Evolutionary conservation across 2,797 vertebrate species (phyloP).

Genomic region (Sebastes taczanowskii): DNA sequence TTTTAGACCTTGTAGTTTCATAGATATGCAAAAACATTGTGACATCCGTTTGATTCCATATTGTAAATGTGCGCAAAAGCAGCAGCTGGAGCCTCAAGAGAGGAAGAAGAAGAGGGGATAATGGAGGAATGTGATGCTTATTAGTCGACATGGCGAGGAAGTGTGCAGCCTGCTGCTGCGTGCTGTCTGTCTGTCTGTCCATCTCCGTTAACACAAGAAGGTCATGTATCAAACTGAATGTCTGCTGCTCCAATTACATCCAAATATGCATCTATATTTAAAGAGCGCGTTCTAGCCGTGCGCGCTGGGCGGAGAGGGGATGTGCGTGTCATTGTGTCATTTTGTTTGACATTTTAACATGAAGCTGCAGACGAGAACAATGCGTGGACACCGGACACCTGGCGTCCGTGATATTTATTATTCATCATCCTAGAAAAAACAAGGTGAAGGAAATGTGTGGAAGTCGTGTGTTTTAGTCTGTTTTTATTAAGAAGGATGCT

Average conservation of each 20-base stretch:
- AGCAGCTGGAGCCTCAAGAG: neutral
- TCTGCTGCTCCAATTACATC: constrained; percentile 14
- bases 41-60: neutral
- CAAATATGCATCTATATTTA: constrained; percentile 43
- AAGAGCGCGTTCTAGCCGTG: neutral
- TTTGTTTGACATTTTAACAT: constrained; percentile 52
- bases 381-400: constrained; percentile 68
- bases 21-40: neutral
- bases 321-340: constrained; percentile 1
- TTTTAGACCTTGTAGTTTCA: neutral
- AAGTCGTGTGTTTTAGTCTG: neutral
- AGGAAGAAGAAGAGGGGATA: neutral
- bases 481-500: too few species aligned
- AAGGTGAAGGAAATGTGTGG: neutral
- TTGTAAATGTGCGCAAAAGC: neutral
- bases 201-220: constrained; percentile 31
- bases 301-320: neutral
- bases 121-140: constrained; percentile 55
- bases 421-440: constrained; percentile 47
- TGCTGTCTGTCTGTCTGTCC: constrained; percentile 17
- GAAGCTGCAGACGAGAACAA: constrained; percentile 56
- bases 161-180: constrained; percentile 12
- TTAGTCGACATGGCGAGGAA: neutral
- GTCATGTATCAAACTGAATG: constrained; percentile 42
- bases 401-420: constrained; percentile 61